Base-by-base conservation (phyloP, 2,888 invertebrate species). In the Hesperia comma region DNA sequence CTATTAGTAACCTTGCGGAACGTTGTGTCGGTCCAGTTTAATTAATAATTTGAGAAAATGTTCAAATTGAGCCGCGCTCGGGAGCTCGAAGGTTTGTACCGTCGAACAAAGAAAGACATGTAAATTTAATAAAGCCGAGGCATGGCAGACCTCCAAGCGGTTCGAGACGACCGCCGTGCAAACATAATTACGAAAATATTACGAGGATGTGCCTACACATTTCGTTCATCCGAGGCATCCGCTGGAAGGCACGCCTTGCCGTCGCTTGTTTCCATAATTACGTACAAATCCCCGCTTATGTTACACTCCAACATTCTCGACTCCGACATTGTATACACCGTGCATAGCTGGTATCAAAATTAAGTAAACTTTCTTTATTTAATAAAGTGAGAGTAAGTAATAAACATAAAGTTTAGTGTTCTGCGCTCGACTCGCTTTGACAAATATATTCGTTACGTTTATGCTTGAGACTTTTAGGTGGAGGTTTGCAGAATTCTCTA, bases 161-260 rank as follows among this genome's bases (percentile, higher is more conserved):
- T 56, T 60, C 49, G 69, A 63, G 70, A 69, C 68, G 70, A 67
- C 69, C 66, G 69, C 72, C 69, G 71, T 64, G 75, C 74, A 77
- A 81, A 80, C 77, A 79, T 80, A 79, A 82, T 80, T 79, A 82
- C 71, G 73, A 74, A 72, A 70, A 74, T 78, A 75, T 79, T 74
- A 76, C 71, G 71, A 69, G 63, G 63, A 64, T 69, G 62, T 63
- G 56, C 57, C 67, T 70, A 72, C 73, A 72, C 70, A 71, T 70
- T 71, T 68, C 68, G 71, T 71, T 78, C 71, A 80, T 77, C 79
- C 80, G 63, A 67, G 62, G 62, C 71, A 71, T 63, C 60, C 57
- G 71, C 70, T 67, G 56, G 69, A 63, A 71, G 76, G 76, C 82
- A 80, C 80, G 79, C 69, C 67, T 70, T 70, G 61, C 37, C 37